Conservation (phyloP, 2,888 invertebrate species). For the Ceramica pisi region DNA sequence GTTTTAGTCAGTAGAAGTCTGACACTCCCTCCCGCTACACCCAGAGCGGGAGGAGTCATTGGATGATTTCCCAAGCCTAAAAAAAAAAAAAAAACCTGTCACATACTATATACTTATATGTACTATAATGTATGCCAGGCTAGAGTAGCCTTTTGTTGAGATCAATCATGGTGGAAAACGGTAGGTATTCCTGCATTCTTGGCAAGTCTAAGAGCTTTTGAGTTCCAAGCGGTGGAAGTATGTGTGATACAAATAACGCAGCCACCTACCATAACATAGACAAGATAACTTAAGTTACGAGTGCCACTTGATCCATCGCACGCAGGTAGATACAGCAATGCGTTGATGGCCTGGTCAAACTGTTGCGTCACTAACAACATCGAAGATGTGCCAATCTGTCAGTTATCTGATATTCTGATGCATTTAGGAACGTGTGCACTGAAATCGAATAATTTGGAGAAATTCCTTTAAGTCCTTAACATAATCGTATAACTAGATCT, state of each 20-base stretch:
- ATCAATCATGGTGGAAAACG: background rate
- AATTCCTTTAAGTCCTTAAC: background rate
- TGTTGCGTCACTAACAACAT: background rate
- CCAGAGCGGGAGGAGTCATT: too few species aligned
- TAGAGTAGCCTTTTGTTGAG: background rate
- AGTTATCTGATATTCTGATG: background rate
- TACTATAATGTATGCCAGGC: background rate
- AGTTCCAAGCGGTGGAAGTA: background rate
- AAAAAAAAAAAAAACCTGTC: too few species aligned
- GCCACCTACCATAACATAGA: background rate
- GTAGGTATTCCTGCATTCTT: background rate
- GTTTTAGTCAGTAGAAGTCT: too few species aligned
- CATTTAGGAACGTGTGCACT: background rate
- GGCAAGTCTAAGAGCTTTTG: background rate
- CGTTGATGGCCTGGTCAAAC: background rate
- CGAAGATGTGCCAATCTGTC: background rate
- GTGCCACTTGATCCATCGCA: constrained; percentile 1
- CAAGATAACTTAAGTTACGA: background rate
- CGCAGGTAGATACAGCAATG: constrained; percentile 1
- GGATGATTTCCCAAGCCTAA: too few species aligned
- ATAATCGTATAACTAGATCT: background rate
- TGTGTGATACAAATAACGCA: background rate
- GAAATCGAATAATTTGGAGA: background rate
- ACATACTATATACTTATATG: too few species aligned
- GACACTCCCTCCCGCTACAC: too few species aligned